Evolutionary conservation across 1,140 invertebrate genomes (phyloP).

Genomic region (Acromyrmex echinatior): DNA sequence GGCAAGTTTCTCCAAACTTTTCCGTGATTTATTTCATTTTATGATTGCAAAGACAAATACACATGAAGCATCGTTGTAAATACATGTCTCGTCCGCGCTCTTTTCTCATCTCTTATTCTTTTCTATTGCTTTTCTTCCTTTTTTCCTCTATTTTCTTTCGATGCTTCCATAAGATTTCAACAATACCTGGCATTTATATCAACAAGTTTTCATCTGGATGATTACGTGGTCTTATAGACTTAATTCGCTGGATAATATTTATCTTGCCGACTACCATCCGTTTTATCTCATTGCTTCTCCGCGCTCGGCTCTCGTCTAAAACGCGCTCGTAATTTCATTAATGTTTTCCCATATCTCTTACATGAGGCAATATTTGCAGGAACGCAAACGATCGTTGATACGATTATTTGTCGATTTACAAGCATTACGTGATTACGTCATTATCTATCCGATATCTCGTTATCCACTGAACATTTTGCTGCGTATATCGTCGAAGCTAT

Average conservation of each 20-base stretch:
- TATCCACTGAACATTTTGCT: conserved; percentile 49
- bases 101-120: background rate
- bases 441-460: conserved; percentile 16
- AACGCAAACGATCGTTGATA: conserved; percentile 58
- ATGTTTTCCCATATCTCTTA: background rate
- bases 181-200: conserved; percentile 30
- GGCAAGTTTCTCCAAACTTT: conserved; percentile 46
- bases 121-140: background rate
- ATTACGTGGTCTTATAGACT: conserved; percentile 15
- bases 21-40: conserved; percentile 69
- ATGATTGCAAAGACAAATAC: conserved; percentile 70
- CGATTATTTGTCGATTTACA: conserved; percentile 54
- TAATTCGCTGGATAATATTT: conserved; percentile 49
- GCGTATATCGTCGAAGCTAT: conserved; percentile 9
- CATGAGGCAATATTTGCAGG: conserved; percentile 48
- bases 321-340: conserved; percentile 12
- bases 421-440: conserved; percentile 28
- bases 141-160: background rate
- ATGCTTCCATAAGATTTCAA: conserved; percentile 20
- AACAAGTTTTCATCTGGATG: conserved; percentile 37
- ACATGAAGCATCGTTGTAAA: conserved; percentile 74
- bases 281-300: background rate
- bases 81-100: conserved; percentile 14
- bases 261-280: background rate
- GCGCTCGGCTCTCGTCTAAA: background rate